A percentile compares a stretch with the other conserved stretches of the same genome.
Evolutionary conservation across 2,888 invertebrate genomes (phyloP).

Genomic region (Aporophyla nigra): DNA sequence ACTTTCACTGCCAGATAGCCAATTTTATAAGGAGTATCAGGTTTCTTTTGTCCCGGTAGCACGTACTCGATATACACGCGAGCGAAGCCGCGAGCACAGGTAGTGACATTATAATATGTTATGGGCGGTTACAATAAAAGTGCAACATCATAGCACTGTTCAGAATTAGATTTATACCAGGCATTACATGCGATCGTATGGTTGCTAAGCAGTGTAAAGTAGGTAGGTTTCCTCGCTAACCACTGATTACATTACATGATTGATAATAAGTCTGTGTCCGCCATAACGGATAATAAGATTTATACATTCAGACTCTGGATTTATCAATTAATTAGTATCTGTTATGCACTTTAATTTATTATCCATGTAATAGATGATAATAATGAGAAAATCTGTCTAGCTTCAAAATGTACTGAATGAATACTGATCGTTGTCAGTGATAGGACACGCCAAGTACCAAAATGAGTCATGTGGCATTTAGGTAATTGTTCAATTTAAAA

Average conservation of each 20-base stretch:
- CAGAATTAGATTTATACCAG: constrained; percentile 16
- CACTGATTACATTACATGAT: constrained; percentile 36
- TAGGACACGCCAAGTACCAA: constrained; percentile 26
- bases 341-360: constrained; percentile 24
- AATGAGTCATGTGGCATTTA: constrained; percentile 50
- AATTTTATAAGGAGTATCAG: too few species aligned
- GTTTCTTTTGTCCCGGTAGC: too few species aligned
- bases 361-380: constrained; percentile 3
- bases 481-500: constrained; percentile 55
- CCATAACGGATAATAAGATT: constrained; percentile 17
- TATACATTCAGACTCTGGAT: constrained; percentile 2
- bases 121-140: not conserved
- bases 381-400: constrained; percentile 40
- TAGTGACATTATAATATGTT: not conserved
- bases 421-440: constrained; percentile 34
- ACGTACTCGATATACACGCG: too few species aligned
- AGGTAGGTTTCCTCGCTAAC: constrained; percentile 32
- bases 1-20: too few species aligned
- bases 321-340: constrained; percentile 31
- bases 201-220: constrained; percentile 19
- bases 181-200: constrained; percentile 15
- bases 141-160: not conserved
- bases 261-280: constrained; percentile 21
- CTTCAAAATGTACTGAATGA: constrained; percentile 26
- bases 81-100: too few species aligned